Evolutionary conservation across 2,797 vertebrate species (phyloP).

Genomic region (Crax fasciolata): DNA sequence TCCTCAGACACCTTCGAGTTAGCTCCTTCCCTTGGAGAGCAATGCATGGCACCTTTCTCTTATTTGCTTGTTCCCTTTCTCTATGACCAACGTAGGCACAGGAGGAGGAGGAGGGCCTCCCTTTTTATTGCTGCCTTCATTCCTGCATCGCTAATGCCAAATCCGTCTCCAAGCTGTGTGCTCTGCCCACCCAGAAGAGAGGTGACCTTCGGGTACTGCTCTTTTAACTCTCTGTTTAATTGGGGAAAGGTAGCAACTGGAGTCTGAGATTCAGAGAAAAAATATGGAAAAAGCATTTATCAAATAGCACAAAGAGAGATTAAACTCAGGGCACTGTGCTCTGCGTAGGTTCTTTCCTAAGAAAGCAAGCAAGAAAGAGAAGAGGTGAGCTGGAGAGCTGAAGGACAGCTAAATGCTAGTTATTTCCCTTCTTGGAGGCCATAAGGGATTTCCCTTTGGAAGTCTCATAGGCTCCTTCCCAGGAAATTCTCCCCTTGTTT

Average conservation of each 20-base stretch:
- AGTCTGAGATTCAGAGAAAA: neutral
- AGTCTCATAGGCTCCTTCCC: neutral
- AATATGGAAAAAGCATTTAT: neutral
- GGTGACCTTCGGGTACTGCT: neutral
- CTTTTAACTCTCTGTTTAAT: neutral
- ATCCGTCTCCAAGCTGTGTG: neutral
- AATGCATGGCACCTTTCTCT: neutral
- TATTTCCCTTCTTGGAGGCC: conserved; percentile 20
- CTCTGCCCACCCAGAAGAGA: neutral
- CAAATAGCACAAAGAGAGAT: neutral
- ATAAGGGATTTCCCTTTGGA: conserved; percentile 33
- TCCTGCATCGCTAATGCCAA: neutral
- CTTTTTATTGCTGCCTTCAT: neutral
- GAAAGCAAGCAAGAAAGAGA: neutral
- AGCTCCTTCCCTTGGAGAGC: neutral
- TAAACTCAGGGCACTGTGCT: neutral
- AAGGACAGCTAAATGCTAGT: conserved; percentile 15
- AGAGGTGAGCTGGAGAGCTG: neutral
- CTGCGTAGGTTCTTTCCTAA: neutral
- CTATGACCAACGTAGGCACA: neutral
- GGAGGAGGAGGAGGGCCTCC: neutral
- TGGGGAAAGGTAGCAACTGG: neutral
- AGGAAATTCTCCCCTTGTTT: conserved; percentile 22
- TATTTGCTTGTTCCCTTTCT: neutral
- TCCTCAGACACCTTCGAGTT: neutral